Evolutionary conservation across 2,113 vertebrate species (phyloP).

Genomic region (Notechis scutatus): DNA sequence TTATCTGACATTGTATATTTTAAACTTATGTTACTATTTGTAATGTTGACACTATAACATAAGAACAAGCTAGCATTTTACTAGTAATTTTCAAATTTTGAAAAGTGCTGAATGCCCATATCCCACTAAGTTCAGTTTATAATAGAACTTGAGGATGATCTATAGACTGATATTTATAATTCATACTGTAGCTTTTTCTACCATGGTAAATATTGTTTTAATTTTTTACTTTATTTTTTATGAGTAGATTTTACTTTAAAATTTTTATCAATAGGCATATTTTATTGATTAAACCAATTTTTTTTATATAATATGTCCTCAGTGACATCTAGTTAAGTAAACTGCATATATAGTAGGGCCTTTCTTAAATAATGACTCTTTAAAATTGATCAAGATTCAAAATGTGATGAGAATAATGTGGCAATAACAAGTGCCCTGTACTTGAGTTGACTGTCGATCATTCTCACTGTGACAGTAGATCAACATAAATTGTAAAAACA

Average conservation of each 20-base stretch:
- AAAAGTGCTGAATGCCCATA: background rate
- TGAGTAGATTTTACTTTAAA: background rate
- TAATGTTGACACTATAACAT: background rate
- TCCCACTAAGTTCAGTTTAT: background rate
- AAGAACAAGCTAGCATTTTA: background rate
- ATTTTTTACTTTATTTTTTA: background rate
- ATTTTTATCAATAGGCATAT: background rate
- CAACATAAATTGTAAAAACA: constrained; percentile 10
- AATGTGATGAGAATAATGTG: background rate
- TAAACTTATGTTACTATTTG: background rate
- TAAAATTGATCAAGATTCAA: background rate
- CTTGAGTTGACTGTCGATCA: background rate
- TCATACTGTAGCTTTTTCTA: background rate
- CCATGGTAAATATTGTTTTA: background rate
- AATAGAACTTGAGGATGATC: background rate
- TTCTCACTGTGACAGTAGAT: background rate
- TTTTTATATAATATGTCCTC: background rate
- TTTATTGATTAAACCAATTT: background rate
- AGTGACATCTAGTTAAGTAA: constrained; percentile 5
- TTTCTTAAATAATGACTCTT: constrained; percentile 9
- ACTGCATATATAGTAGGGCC: background rate
- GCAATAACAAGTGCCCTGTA: background rate
- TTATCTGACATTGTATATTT: background rate
- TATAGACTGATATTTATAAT: background rate
- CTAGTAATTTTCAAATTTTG: background rate